Percentiles rank a stretch among this genome's conserved stretches.
Conservation (phyloP, 1,140 invertebrate species). For the Luehdorfia chinensis region DNA sequence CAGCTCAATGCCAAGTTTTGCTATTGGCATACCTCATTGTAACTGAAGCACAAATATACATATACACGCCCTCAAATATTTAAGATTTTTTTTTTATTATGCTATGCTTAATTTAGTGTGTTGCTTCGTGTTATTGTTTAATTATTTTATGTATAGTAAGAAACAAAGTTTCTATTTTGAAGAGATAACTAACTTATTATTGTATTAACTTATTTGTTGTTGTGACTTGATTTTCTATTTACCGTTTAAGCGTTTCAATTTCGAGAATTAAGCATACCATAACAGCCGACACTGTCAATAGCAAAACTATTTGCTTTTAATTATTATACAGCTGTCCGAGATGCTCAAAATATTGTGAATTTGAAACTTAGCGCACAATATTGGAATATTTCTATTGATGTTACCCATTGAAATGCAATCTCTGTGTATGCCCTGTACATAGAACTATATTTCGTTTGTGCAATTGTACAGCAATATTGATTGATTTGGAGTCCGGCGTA, state of each 20-base stretch:
- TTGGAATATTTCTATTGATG: conserved; percentile 65
- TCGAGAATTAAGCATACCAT: conserved; percentile 33
- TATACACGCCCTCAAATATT: conserved; percentile 61
- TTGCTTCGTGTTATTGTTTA: conserved; percentile 72
- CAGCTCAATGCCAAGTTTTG: conserved; percentile 70
- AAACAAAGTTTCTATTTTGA: conserved; percentile 70
- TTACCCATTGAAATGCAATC: conserved; percentile 63
- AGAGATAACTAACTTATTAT: conserved; percentile 64
- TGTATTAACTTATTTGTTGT: conserved; percentile 74
- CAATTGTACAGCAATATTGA: conserved; percentile 51
- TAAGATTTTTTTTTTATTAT: conserved; percentile 62
- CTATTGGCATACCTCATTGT: conserved; percentile 61
- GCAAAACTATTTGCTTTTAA: conserved; percentile 69
- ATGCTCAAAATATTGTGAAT: conserved; percentile 71
- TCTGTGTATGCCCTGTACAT: conserved; percentile 63
- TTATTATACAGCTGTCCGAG: conserved; percentile 65
- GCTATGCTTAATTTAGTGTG: conserved; percentile 68
- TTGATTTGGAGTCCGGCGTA: conserved; percentile 23
- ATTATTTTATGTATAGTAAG: conserved; percentile 67
- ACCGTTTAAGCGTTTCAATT: conserved; percentile 36
- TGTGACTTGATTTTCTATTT: conserved; percentile 60
- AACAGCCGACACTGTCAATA: conserved; percentile 61
- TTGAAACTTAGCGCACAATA: conserved; percentile 75
- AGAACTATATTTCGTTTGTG: conserved; percentile 51
- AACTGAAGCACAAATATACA: conserved; percentile 53